Base-by-base conservation (phyloP, 1,140 invertebrate species). In the Hypothenemus hampei region DNA sequence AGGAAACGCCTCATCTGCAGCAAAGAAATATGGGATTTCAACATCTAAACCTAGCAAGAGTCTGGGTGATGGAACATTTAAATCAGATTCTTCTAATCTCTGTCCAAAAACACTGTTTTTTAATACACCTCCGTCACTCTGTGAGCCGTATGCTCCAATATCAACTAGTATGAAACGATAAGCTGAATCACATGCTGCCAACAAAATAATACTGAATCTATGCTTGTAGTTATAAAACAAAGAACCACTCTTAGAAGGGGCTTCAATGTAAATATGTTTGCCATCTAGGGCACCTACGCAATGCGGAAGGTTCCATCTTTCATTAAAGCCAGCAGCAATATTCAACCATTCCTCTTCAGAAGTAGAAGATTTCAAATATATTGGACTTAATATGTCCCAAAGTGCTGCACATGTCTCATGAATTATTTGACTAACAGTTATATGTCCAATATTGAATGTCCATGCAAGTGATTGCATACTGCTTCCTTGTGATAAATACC, bases 181-280 rank as follows among this genome's bases (percentile, higher is more conserved):
- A 20, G 73, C 61, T 3, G 64, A 67, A 63, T 75, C 71, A 19
- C 36, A 66, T 64, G 41, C n/a, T n/a, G 68, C 75, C 8, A 75
- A 56, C 22, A 76, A 59, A 4, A 77, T 70, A 29, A 75, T 65
- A 36, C 69, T 71, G 47, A 68, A 73, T 24, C 48, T 62, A 10
- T 63, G 45, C 45, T 75, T 77, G 40, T 76, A 73, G 52, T 76
- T 77, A 18, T 46, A 58, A 36, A 21, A 57, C 19, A 39, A 6
- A n/a, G 53, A 57, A 11, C 47, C 53, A 40, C 22, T 40, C 3
- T 56, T 18, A 7, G 41, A 20, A 7, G 58, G 37, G 16, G 53
- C 18, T 54, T 60, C 21, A 8, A 62, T 48, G 11, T 22, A 6
- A 26, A 62, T 49, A 39, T 62, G 58, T 41, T 62, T 62, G 15